Evolutionary conservation across 2,888 invertebrate species (phyloP), one percentile per base, ranked within the genome.

Genomic region (Didymodactylos carnosus): DNA sequence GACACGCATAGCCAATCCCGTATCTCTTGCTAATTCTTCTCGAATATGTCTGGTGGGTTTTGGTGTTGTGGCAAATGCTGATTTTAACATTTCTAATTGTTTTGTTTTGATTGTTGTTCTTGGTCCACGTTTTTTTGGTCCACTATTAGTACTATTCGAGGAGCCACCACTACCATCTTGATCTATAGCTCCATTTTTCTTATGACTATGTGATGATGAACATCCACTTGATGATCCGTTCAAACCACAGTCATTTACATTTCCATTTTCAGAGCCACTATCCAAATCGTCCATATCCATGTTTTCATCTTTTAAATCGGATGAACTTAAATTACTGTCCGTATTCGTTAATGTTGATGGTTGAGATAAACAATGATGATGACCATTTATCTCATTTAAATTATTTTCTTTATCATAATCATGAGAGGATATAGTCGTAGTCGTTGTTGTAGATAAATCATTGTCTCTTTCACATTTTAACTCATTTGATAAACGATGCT

Each of bases 41-140:
- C 98, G 88, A 86, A 98, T 97, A 85, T 98, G 97, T 82, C 98
- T 87, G 78, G 98, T 98, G 23, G 98, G 98, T 85, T 98, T 98
- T 77, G 98, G 98, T 76, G 97, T 98, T 83, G 94, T 92, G 79
- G 93, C 92, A 85, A 99, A 99, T 75, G 98, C 97, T 77, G 91
- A 93, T 87, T 97, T 98, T 82, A 98, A 86, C 78, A 95, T 94
- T 85, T 98, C 97, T 84, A 98, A 86, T 86, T 98, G 98, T 86
- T 98, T 98, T 78, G 97, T 97, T 85, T 98, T 98, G 84, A 98
- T 98, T 80, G 97, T 98, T 76, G 98, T 98, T 79, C 98, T 87
- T 6, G 98, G 98, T 2, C 97, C 98, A 77, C 98, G 87, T 51
- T 83, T 76, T 77, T 83, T 83, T 27, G 51, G 51, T 27, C 51